Percentiles rank a stretch among this genome's conserved stretches.
Conservation (phyloP, 2,888 invertebrate genomes). For the Mantis religiosa region DNA sequence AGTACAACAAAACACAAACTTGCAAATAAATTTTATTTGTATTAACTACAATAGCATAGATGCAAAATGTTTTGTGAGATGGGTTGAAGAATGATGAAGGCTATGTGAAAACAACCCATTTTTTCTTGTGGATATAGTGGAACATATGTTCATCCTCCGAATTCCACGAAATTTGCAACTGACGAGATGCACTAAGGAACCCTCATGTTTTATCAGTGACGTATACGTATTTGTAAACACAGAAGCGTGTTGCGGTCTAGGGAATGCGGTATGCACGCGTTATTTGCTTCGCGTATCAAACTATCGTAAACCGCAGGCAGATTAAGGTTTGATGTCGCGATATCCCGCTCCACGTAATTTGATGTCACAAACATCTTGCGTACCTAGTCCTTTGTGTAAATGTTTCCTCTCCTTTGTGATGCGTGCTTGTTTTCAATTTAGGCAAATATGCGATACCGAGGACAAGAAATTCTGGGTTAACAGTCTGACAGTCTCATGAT, state of each 20-base stretch:
- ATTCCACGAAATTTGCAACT: not conserved
- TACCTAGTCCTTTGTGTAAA: not conserved
- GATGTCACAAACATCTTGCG: not conserved
- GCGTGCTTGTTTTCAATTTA: not conserved
- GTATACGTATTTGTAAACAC: not conserved
- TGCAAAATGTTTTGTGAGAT: no score
- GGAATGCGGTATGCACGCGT: not conserved
- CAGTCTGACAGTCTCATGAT: no score
- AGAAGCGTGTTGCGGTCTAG: not conserved
- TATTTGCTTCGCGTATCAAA: not conserved
- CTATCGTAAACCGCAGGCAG: not conserved
- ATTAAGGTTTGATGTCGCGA: not conserved
- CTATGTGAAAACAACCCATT: no score
- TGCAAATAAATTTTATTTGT: no score
- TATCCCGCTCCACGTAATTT: not conserved
- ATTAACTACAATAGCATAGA: no score
- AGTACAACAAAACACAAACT: no score
- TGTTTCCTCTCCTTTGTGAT: not conserved
- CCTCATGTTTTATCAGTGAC: not conserved
- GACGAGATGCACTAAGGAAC: not conserved
- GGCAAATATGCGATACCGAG: not conserved
- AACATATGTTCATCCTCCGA: no score
- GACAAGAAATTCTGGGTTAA: not conserved
- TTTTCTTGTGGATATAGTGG: no score
- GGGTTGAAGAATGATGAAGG: no score